phyloP scores from a whole-genome alignment of 1,140 invertebrate genomes.

The Heliconius hewitsoni region DNA sequence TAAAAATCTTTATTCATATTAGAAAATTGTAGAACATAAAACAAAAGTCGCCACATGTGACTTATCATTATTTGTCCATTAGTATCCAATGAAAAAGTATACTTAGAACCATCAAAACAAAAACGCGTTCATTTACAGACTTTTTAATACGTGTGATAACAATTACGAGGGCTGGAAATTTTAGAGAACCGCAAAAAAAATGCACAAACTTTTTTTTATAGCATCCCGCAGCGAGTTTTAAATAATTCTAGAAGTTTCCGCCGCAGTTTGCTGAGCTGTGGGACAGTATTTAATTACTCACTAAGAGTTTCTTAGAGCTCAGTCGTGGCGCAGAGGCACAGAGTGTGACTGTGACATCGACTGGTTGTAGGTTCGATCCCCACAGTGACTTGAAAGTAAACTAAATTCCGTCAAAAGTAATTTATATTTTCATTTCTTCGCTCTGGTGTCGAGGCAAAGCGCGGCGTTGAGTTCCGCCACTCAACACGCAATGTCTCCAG shows the following conservation, averaged over 20 bases:
- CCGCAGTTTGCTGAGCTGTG: slow-evolving; percentile 18
- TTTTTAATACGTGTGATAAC: slow-evolving; percentile 7
- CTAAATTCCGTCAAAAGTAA: no score
- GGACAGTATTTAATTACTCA: slow-evolving; percentile 31
- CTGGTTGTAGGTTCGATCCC: no score
- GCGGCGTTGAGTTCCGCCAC: no score
- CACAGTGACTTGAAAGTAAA: no score
- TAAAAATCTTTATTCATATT: not conserved
- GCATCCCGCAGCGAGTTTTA: slow-evolving; percentile 17
- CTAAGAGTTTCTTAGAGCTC: slow-evolving; percentile 7
- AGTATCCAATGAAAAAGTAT: not conserved
- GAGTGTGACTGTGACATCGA: no score
- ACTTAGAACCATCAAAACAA: slow-evolving; percentile 18
- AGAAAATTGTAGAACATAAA: not conserved
- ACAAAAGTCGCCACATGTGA: not conserved
- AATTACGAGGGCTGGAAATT: slow-evolving; percentile 13
- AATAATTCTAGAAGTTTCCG: slow-evolving; percentile 22
- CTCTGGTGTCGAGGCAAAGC: no score
- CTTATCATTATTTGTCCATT: slow-evolving; percentile 1
- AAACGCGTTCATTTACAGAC: slow-evolving; percentile 16
- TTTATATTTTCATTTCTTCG: no score
- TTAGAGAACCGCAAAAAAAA: slow-evolving; percentile 23
- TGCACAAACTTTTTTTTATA: slow-evolving; percentile 10
- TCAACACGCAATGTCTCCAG: no score
- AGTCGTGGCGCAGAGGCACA: no score